Evolutionary conservation across 1,140 invertebrate species (phyloP).

Genomic region (Carposina sasakii): DNA sequence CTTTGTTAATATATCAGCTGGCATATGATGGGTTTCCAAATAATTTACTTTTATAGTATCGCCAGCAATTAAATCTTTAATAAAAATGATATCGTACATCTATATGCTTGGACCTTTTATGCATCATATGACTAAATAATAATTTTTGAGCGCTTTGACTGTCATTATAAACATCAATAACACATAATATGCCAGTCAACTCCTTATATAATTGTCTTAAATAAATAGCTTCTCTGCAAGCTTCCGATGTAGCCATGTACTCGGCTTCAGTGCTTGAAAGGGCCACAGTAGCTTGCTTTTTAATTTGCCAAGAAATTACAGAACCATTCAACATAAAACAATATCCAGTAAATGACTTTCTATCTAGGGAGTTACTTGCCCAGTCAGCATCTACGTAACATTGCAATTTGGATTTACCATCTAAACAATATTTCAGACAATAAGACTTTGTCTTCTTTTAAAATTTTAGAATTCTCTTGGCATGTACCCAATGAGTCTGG

Average conservation of each 20-base stretch:
- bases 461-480: slow-evolving; percentile 60
- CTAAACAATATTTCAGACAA: neutral
- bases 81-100: neutral
- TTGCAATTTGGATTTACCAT: neutral
- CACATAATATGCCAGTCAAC: neutral
- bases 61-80: neutral
- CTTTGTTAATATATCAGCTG: neutral
- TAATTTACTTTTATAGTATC: neutral
- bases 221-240: slow-evolving; percentile 29
- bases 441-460: neutral
- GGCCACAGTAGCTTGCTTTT: slow-evolving; percentile 35
- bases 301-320: slow-evolving; percentile 37
- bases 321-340: slow-evolving; percentile 22
- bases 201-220: slow-evolving; percentile 17
- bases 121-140: neutral
- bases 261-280: slow-evolving; percentile 38
- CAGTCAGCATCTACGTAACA: slow-evolving; percentile 32
- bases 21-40: neutral
- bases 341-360: slow-evolving; percentile 38
- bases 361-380: slow-evolving; percentile 26
- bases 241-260: slow-evolving; percentile 32
- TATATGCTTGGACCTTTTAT: neutral
- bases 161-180: neutral
- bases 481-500: slow-evolving; percentile 48
- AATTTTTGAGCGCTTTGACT: neutral